Evolutionary conservation across 2,797 vertebrate species (phyloP), one percentile per base, ranked within the genome.

Genomic region (Chaenodraco wilsoni): DNA sequence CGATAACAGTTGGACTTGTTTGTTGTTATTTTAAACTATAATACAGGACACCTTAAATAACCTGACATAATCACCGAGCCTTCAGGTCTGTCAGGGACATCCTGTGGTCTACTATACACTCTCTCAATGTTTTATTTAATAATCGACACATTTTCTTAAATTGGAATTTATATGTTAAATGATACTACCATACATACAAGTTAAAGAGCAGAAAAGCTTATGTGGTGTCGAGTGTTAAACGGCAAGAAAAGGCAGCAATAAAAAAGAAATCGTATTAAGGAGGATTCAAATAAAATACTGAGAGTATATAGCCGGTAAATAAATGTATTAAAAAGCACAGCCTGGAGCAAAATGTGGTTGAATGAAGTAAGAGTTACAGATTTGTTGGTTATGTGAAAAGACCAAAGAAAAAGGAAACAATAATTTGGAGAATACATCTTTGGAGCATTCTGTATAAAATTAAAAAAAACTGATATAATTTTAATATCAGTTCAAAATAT

Each of bases 1-100:
- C 74, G 40, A 88, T 79, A 83, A 88, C 81, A 90, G 86, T 84
- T 82, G 65, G 68, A 87, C 86, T 84, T 89, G 87, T 91, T 93
- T 86, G 86, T 81, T 91, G 75, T 90, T 84, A 85, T 89, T 89
- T 86, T 76, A 79, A 83, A 82, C 69, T 73, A 82, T 85, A 88
- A 84, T 81, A 75, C 82, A 79, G 74, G 82, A 84, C 72, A 82
- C 76, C 76, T 89, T 74, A 84, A 87, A 89, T 85, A 86, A 91
- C 80, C 74, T 71, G 64, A 76, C 72, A 80, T 82, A 82, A 85
- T 82, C 76, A 71, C 61, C 51, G 23, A 83, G 84, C 65, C 68
- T 67, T 82, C 54, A 19, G 21, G 73, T 78, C 76, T 80, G 76
- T 74, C 69, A 85, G 82, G 79, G 83, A 87, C 84, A 82, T 52